phyloP scores from a whole-genome alignment of 2,797 vertebrate genomes.

The Acanthurus tractus region DNA sequence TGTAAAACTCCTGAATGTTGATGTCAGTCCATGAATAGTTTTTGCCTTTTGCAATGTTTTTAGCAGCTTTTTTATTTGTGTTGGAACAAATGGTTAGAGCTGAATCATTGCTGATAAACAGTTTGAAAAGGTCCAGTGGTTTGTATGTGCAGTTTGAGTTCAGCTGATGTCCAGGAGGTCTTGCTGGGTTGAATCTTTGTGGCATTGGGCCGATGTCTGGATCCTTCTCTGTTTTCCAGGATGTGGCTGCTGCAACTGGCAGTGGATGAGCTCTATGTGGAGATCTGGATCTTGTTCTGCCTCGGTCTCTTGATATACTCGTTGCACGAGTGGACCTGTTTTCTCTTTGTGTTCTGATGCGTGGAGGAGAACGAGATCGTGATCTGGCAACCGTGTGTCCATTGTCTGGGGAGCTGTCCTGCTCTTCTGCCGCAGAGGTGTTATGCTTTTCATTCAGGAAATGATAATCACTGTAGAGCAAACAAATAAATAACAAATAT shows the following conservation, averaged over 20 bases:
- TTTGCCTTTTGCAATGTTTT: neutral
- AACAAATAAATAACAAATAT: too few species aligned
- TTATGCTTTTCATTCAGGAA: too few species aligned
- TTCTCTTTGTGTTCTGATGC: too few species aligned
- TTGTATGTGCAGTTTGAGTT: neutral
- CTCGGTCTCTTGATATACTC: too few species aligned
- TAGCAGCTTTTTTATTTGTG: slow-evolving; percentile 8
- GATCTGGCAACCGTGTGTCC: too few species aligned
- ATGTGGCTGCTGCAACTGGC: too few species aligned
- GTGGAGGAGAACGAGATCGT: too few species aligned
- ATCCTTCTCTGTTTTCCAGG: neutral
- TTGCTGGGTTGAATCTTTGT: neutral
- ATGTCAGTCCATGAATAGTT: slow-evolving; percentile 10
- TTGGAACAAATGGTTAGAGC: neutral
- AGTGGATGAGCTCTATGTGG: too few species aligned
- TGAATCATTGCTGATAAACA: slow-evolving; percentile 1
- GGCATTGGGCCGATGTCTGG: neutral
- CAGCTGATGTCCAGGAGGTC: slow-evolving; percentile 4
- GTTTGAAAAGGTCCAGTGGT: neutral
- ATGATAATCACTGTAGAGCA: too few species aligned
- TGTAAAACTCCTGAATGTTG: neutral
- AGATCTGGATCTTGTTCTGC: slow-evolving; percentile 1
- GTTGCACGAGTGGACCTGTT: neutral
- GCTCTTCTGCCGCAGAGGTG: too few species aligned
- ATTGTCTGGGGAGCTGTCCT: too few species aligned